A percentile compares a stretch with the other conserved stretches of the same genome.
Conservation (phyloP, 2,888 invertebrate genomes). For the Empis stercorea region DNA sequence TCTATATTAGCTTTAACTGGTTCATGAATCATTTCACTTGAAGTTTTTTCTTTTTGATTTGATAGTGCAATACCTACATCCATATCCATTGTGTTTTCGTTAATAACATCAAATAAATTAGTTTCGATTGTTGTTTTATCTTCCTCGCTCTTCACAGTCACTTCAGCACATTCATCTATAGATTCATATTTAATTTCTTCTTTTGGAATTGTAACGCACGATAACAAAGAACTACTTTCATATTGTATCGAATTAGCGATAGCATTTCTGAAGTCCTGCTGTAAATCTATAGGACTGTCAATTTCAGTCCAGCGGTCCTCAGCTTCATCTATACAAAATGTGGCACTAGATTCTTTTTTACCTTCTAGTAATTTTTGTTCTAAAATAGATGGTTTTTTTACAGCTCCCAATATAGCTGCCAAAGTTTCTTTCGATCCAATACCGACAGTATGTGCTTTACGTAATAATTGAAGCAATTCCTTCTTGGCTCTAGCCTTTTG, state of each 20-base stretch:
- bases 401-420: conserved; percentile 37
- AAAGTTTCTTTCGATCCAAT: conserved; percentile 36
- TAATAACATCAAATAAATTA: neutral
- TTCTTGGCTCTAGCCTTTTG: conserved; percentile 58
- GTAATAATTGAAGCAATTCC: conserved; percentile 47
- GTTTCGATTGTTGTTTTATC: neutral
- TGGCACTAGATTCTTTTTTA: conserved; percentile 29
- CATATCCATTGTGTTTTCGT: conserved; percentile 10
- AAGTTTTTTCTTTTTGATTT: conserved; percentile 21
- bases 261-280: conserved; percentile 42
- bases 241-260: conserved; percentile 40
- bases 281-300: conserved; percentile 27
- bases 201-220: conserved; percentile 8
- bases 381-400: conserved; percentile 51
- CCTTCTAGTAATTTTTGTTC: conserved; percentile 55
- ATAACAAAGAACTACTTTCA: conserved; percentile 12
- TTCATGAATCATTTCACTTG: conserved; percentile 17
- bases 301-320: conserved; percentile 23
- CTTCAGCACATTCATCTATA: conserved; percentile 20
- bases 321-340: conserved; percentile 20
- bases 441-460: conserved; percentile 48
- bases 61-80: conserved; percentile 7
- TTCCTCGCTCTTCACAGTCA: conserved; percentile 5
- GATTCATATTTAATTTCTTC: conserved; percentile 12
- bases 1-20: conserved; percentile 9